Base-by-base conservation (phyloP, 2,888 invertebrate genomes). In the Tolmerus cingulatus region DNA sequence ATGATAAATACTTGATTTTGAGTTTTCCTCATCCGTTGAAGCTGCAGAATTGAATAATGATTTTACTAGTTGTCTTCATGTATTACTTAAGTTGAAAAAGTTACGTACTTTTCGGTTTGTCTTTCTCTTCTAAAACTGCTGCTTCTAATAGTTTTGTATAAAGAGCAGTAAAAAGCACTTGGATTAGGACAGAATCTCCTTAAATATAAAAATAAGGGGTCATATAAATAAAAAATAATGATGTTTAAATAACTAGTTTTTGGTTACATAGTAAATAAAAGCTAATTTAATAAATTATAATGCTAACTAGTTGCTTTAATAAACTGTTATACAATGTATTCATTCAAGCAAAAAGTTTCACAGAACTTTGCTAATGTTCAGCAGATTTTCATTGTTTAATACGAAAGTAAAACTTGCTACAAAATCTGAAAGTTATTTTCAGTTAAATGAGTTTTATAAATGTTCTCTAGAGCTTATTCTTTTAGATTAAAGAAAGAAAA, bases 131-230 rank as follows among this genome's bases (percentile, higher is more conserved):
- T 46, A 88, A 79, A 51, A 91, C 91, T 0, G 91, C 91, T 0
- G 94, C 94, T 37, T 94, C 93, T 78, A 94, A 92, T 74, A 95
- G 91, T 89, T 95, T 94, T 66, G 96, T 95, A 89, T 97, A 97
- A 0, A 96, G 92, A 0, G 95, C 94, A 0, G 95, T 95, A 84
- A 96, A 93, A 81, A 96, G 91, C 90, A 96, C 93, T 91, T 97
- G 97, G 57, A 97, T 92, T 16, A 97, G 91, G 7, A 96, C 94
- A 0, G 96, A 96, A 12, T 93, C 92, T n/a, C 92, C 92, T 89
- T 76, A 14, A 87, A 89, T 40, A 46, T 14, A 7, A 74, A 85
- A n/a, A 51, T 51, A 16, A 12, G 16, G 8, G 43, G 0, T 55
- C 16, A 55, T 55, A 55, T 19, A 5, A 55, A 55, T 55, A 55